Evolutionary conservation across 1,140 invertebrate genomes (phyloP), one percentile per base, ranked within the genome.

Genomic region (Drosophila prosaltans): DNA sequence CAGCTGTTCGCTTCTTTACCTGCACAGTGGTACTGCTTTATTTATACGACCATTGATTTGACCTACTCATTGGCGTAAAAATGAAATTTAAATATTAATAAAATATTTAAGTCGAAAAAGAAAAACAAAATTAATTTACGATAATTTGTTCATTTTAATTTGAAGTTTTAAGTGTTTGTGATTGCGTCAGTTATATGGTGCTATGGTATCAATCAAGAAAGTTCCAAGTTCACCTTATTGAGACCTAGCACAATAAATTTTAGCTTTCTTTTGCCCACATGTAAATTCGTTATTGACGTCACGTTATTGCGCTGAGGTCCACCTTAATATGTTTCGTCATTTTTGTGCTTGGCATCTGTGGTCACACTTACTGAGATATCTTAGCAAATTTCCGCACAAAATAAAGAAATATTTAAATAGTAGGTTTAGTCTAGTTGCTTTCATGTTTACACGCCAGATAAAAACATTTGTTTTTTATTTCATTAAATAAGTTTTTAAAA

Each of bases 1-100:
- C 78, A 86, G 78, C 74, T 85, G 81, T 62, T 72, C 40, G 32
- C 41, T 51, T 7, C 9, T 48, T 51, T 8, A 51, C 45, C 45
- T 51, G 45, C 32, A 59, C 28, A 16, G 55, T 58, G 55, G 28
- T 9, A 26, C 24, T 21, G 9, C 45, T 51, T 51, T 26, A 51
- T 10, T 10, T 1, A 5, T 26, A 21, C 1, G 6, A 16, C 8
- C 32, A 16, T 16, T 39, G 8, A 10, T 59, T 16, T 0, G 3
- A 10, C 11, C 21, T 26, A 51, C 21, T 24, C 45, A 51, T 26
- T 26, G 24, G 45, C 8, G 7, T 51, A 51, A 24, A 51, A 51
- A 21, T 26, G 5, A 3, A 51, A 51, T 26, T 51, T 26, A 1
- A 8, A 8, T 26, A 8, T 6, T 24, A 48, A 48, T n/a, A 51